phyloP scores from a whole-genome alignment of 2,113 vertebrate genomes.

The Spea bombifrons region DNA sequence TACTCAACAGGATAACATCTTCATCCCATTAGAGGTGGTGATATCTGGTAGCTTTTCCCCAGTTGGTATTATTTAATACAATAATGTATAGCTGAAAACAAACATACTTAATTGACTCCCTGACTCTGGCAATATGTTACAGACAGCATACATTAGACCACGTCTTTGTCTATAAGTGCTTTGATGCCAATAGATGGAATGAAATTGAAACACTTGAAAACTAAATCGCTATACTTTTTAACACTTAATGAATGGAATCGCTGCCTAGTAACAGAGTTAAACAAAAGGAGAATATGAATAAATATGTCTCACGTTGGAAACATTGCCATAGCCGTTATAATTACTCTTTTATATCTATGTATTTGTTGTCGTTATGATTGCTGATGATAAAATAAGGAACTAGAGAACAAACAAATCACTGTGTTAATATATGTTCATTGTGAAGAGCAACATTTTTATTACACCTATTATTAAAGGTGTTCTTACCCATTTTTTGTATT shows the following conservation, averaged over 20 bases:
- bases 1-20: conserved; percentile 21
- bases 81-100: conserved; percentile 46
- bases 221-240: conserved; percentile 18
- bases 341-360: no score
- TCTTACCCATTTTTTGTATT: no score
- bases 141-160: conserved; percentile 37
- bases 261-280: no score
- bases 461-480: no score
- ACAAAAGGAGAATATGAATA: no score
- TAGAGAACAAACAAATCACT: no score
- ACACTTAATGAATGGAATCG: conserved; percentile 28
- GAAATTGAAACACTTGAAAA: conserved; percentile 16
- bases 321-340: neutral
- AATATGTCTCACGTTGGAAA: no score
- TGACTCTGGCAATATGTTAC: conserved; percentile 34
- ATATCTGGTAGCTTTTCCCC: conserved; percentile 31
- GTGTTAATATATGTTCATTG: no score
- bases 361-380: no score
- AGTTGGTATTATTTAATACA: conserved; percentile 43
- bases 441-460: no score
- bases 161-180: conserved; percentile 41
- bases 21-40: conserved; percentile 17
- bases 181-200: conserved; percentile 6
- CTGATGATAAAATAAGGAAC: no score
- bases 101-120: conserved; percentile 41